Evolutionary conservation across 37 sponge, comb jelly and placozoan genomes (phyloP).

Genomic region (Dysidea cf. avara): DNA sequence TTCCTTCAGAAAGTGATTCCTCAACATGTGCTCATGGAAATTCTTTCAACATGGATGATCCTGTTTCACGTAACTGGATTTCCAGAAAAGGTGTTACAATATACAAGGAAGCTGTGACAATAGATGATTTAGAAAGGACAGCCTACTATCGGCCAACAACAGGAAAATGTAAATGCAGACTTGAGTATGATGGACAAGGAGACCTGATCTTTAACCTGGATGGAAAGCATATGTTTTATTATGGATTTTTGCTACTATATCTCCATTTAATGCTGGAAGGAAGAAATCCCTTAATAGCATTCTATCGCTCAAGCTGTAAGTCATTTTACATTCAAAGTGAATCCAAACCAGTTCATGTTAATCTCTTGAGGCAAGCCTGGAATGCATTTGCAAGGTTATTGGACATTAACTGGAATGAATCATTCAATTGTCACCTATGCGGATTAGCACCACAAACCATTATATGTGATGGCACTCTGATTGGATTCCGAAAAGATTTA

Average conservation of each 20-base stretch:
- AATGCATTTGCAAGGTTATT: no score
- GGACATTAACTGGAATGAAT: no score
- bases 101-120: constrained; percentile 15
- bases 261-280: constrained; percentile 19
- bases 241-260: constrained; percentile 12
- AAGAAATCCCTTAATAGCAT: constrained; percentile 5
- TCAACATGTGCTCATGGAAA: constrained; percentile 9
- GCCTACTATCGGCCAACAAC: constrained; percentile 1
- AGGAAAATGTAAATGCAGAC: constrained; percentile 7
- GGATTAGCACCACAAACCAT: no score
- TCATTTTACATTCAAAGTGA: constrained; percentile 7
- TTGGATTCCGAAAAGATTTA: no score
- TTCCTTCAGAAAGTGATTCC: no score
- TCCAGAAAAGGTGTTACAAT: constrained; percentile 1
- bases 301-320: background rate
- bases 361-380: no score
- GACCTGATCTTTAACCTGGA: constrained; percentile 18
- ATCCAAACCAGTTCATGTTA: constrained; percentile 3
- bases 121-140: background rate
- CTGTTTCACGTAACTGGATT: background rate
- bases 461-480: no score
- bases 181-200: constrained; percentile 16
- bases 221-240: constrained; percentile 1
- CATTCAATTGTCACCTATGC: no score
- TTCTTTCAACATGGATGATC: background rate